Conservation (phyloP, 2,113 vertebrate species). For the Periophthalmodon schlosseri region DNA sequence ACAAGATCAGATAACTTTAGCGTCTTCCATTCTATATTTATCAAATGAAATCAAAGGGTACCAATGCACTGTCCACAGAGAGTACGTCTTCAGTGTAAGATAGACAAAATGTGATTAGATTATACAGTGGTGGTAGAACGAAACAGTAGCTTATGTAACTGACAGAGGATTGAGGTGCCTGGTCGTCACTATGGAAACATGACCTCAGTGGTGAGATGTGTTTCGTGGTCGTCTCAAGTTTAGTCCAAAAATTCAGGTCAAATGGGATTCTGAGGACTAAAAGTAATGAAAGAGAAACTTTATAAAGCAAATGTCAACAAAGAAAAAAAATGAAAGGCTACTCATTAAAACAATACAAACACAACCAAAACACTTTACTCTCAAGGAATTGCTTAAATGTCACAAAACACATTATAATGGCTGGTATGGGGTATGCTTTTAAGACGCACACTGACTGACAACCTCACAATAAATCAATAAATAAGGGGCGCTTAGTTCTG, state of each 20-base stretch:
- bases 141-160: constrained; percentile 51
- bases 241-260: constrained; percentile 20
- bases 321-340: not conserved
- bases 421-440: too few species aligned
- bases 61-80: not conserved
- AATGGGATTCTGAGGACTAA: constrained; percentile 3
- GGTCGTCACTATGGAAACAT: constrained; percentile 59
- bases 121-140: constrained; percentile 20
- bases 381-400: not conserved
- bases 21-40: not conserved
- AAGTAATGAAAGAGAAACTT: not conserved
- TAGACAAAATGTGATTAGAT: constrained; percentile 20
- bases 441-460: too few species aligned
- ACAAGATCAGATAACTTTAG: too few species aligned
- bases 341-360: not conserved
- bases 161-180: constrained; percentile 50
- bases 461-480: too few species aligned
- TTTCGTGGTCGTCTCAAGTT: constrained; percentile 1
- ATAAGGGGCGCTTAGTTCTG: too few species aligned
- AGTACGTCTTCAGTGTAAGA: not conserved
- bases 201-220: constrained; percentile 34
- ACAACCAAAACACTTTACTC: not conserved
- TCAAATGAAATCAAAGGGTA: not conserved
- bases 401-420: not conserved
- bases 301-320: not conserved